Percentiles rank a stretch among this genome's conserved stretches.
phyloP scores from a whole-genome alignment of 92 coral and sea anemone genomes.

The Metridium senile region DNA sequence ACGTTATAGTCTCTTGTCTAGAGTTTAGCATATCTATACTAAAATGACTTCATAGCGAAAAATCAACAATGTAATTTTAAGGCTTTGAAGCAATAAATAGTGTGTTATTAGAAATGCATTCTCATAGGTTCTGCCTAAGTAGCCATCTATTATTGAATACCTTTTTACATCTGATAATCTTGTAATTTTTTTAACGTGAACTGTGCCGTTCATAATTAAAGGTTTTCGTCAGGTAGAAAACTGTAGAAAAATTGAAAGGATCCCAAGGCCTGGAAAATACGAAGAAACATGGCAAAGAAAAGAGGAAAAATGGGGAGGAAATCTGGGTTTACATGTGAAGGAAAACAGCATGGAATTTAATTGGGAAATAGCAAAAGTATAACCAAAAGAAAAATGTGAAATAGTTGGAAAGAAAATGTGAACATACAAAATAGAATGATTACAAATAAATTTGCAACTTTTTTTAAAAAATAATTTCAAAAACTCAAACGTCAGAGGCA shows the following conservation, averaged over 20 bases:
- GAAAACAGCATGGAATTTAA: too few species aligned
- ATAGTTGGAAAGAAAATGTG: not conserved
- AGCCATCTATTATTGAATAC: not conserved
- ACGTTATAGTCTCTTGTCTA: not conserved
- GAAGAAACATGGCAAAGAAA: not conserved
- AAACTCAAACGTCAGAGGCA: too few species aligned
- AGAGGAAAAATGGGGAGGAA: not conserved
- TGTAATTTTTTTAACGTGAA: not conserved
- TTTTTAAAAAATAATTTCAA: too few species aligned
- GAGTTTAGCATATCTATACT: not conserved
- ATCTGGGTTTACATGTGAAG: too few species aligned
- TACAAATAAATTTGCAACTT: too few species aligned
- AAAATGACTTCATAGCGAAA: not conserved
- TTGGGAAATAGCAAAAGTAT: too few species aligned
- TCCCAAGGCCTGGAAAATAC: not conserved
- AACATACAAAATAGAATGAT: too few species aligned
- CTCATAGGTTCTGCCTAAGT: not conserved
- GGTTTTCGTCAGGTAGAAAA: not conserved
- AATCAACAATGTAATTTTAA: not conserved
- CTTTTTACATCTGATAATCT: not conserved
- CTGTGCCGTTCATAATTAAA: not conserved
- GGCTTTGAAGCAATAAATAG: not conserved
- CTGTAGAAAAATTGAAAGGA: not conserved
- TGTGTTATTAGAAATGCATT: not conserved
- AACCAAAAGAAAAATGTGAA: too few species aligned